phyloP scores from a whole-genome alignment of 2,888 invertebrate species.

The Idaea aversata region DNA sequence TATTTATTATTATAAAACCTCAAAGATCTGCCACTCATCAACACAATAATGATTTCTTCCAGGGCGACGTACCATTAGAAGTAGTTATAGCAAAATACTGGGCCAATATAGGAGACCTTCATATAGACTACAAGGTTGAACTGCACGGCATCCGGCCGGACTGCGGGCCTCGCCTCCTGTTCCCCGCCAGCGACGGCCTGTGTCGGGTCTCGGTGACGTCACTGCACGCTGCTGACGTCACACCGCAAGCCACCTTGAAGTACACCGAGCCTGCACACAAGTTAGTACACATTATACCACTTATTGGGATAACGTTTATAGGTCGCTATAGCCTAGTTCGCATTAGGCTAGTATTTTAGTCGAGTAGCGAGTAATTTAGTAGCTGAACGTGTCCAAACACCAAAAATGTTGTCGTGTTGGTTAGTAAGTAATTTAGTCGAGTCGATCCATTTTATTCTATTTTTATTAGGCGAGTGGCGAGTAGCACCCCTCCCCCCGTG shows the following conservation, averaged over 20 bases:
- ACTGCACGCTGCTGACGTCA: slow-evolving; percentile 88
- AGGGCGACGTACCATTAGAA: slow-evolving; percentile 91
- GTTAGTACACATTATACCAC: slow-evolving; percentile 44
- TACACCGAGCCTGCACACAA: slow-evolving; percentile 85
- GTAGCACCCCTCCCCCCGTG: no score
- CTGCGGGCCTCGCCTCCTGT: slow-evolving; percentile 80
- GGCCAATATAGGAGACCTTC: slow-evolving; percentile 92
- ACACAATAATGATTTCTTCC: slow-evolving; percentile 13
- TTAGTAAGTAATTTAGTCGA: no score
- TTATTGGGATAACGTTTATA: no score
- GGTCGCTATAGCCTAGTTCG: no score
- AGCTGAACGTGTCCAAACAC: no score
- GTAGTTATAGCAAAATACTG: slow-evolving; percentile 96
- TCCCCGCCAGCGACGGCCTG: slow-evolving; percentile 89
- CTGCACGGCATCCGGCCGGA: slow-evolving; percentile 91
- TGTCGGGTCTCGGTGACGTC: slow-evolving; percentile 85
- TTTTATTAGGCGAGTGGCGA: no score
- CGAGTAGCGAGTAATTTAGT: no score
- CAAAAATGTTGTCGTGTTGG: no score
- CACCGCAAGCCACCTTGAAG: slow-evolving; percentile 87
- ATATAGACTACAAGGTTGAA: slow-evolving; percentile 86
- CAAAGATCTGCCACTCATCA: background rate
- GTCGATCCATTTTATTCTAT: no score
- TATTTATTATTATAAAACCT: no score
- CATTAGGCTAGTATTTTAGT: no score